Evolutionary conservation across 2,797 vertebrate genomes (phyloP).

Genomic region (Gymnothorax reevesii): DNA sequence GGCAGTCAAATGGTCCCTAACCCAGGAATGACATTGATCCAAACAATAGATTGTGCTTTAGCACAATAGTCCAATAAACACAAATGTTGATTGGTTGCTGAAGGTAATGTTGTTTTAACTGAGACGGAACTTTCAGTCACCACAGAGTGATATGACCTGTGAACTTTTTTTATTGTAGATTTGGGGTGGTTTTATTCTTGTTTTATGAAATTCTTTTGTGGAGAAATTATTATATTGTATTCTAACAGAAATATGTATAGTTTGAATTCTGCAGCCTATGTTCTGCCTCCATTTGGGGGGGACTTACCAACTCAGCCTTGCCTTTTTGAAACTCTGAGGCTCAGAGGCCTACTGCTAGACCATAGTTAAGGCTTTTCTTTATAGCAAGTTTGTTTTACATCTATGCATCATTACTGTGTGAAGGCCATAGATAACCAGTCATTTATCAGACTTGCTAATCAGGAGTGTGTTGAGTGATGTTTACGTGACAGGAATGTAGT

Average conservation of each 20-base stretch:
- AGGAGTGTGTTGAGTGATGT: background rate
- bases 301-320: background rate
- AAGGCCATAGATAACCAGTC: background rate
- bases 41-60: background rate
- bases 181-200: conserved; percentile 26
- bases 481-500: background rate
- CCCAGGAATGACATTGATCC: background rate
- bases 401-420: background rate
- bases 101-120: background rate
- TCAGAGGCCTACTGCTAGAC: conserved; percentile 3
- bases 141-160: background rate
- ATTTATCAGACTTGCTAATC: background rate
- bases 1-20: background rate
- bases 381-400: background rate
- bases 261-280: background rate
- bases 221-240: conserved; percentile 38
- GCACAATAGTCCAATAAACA: background rate
- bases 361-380: background rate
- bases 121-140: background rate
- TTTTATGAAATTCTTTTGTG: conserved; percentile 46
- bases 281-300: background rate
- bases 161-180: conserved; percentile 13
- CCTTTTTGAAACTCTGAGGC: background rate
- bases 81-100: background rate
- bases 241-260: background rate